Evolutionary conservation across 1,140 invertebrate species (phyloP).

Genomic region (Drosophila santomea): DNA sequence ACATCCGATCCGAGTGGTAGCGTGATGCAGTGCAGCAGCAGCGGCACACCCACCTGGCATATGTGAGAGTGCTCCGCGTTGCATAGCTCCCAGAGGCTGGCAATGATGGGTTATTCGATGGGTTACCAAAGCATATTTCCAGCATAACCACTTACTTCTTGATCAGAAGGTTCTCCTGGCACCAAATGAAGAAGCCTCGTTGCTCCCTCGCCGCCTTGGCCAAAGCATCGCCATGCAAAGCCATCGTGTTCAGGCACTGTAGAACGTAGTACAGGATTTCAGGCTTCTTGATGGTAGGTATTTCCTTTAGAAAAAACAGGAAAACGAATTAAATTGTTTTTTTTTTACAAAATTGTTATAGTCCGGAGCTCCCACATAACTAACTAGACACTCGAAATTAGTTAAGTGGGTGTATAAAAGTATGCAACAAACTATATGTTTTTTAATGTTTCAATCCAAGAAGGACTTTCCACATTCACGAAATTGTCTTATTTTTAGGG

Average conservation of each 20-base stretch:
- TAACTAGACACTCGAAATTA: too few species aligned
- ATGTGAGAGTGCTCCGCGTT: slow-evolving; percentile 97
- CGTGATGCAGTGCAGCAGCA: slow-evolving; percentile 97
- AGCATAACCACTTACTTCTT: slow-evolving; percentile 90
- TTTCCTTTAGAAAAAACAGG: slow-evolving; percentile 85
- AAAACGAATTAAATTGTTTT: too few species aligned
- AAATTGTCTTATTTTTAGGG: too few species aligned
- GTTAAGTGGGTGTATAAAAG: too few species aligned
- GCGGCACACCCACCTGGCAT: slow-evolving; percentile 93
- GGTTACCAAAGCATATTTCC: not conserved
- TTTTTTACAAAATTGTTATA: too few species aligned
- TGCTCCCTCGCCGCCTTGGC: slow-evolving; percentile 95
- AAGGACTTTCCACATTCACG: too few species aligned
- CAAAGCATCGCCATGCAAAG: slow-evolving; percentile 96
- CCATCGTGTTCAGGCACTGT: slow-evolving; percentile 95
- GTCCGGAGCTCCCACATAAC: too few species aligned
- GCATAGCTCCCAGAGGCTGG: slow-evolving; percentile 96
- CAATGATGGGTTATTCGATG: not conserved
- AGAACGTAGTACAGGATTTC: slow-evolving; percentile 97
- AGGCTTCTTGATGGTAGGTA: slow-evolving; percentile 93
- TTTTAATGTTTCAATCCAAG: too few species aligned
- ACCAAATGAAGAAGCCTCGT: slow-evolving; percentile 98
- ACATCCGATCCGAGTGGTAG: slow-evolving; percentile 96
- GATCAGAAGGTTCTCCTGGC: slow-evolving; percentile 97
- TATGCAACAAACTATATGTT: too few species aligned